Base-by-base conservation (phyloP, 2,797 vertebrate species). In the Syngnathus acus region DNA sequence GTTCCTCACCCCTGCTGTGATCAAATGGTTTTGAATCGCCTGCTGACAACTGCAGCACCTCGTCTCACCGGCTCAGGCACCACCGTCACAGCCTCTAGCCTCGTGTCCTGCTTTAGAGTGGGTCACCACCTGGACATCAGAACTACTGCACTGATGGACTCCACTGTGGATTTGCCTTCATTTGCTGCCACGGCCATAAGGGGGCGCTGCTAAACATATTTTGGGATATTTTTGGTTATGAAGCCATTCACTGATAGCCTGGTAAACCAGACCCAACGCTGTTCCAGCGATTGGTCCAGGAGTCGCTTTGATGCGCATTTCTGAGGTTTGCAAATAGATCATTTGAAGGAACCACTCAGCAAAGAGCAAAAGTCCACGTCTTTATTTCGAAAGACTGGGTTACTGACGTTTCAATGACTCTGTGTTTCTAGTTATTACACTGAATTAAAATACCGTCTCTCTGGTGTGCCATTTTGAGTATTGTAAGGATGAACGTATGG, bases 81-180 rank as follows among this genome's bases (percentile, higher is more conserved):
- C 72, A 17, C 69, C 79, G 48, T 71, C 81, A 82, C 65, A 62
- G 42, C 43, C 76, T 84, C 73, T 76, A 76, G 83, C 79, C 83
- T 75, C 66, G 73, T 42, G 70, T 77, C 72, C 82, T 84, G 76
- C 74, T 77, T 73, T 59, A 75, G 47, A 76, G 70, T 64, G 21
- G 77, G 78, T 74, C 82, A 58, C 55, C 13, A 81, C 69, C 74
- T 69, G 39, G 66, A 84, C 65, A 72, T 77, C 78, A 75, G 69
- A 82, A 80, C 78, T 75, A 79, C 78, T 80, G 76, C 80, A 85
- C 84, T 79, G 84, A 85, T 81, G 78, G 79, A 85, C 84, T 80
- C 75, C 82, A 84, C 82, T 85, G 86, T 84, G 81, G 80, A 83
- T 69, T 81, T 86, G 86, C 86, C 86, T 89, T 89, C 81, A 83